Conservation (phyloP, 2,888 invertebrate species). For the Aphodius sticticus region DNA sequence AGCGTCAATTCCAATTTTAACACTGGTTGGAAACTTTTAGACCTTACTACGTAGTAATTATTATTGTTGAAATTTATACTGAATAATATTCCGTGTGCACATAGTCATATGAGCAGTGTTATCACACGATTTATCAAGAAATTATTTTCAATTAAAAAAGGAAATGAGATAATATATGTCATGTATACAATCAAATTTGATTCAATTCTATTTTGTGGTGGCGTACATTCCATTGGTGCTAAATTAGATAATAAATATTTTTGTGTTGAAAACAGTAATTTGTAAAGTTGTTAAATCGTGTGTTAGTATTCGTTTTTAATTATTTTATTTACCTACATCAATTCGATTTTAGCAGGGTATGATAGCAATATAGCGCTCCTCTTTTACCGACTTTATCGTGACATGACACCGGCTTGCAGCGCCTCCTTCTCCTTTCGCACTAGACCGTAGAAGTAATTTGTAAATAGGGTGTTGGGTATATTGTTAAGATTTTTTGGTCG, state of each 20-base stretch:
- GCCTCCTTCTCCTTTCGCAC: conserved; percentile 35
- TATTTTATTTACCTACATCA: neutral
- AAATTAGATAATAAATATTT: neutral
- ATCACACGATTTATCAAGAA: neutral
- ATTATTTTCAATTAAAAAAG: conserved; percentile 4
- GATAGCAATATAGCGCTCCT: conserved; percentile 27
- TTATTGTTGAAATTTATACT: too few species aligned
- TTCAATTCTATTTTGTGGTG: neutral
- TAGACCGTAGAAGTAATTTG: conserved; percentile 40
- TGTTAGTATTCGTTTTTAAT: neutral
- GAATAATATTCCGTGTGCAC: neutral
- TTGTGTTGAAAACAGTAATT: neutral
- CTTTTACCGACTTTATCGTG: conserved; percentile 42
- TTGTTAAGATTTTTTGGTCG: conserved; percentile 38
- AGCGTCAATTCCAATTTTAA: too few species aligned
- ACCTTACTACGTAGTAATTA: too few species aligned
- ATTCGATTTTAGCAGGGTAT: conserved; percentile 11
- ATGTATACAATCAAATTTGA: neutral
- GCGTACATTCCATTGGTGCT: neutral
- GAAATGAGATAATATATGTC: neutral
- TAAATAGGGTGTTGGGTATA: conserved; percentile 46
- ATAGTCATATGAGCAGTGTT: neutral
- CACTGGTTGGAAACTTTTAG: too few species aligned
- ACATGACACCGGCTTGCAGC: conserved; percentile 46
- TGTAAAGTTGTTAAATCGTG: neutral